Conservation (phyloP, 2,888 invertebrate genomes). For the Apocheima hispidaria region DNA sequence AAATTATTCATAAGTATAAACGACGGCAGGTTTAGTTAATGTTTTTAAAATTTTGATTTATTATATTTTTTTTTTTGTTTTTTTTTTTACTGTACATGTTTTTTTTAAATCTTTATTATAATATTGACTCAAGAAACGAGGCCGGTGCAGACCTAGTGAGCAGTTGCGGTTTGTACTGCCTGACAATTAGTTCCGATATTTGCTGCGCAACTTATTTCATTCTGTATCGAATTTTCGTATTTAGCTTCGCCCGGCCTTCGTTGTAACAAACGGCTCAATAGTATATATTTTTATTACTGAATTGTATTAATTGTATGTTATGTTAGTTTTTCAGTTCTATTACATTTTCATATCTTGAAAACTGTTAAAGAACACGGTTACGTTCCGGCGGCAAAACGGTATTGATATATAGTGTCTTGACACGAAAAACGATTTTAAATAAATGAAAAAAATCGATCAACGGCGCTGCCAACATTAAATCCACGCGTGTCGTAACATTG, state of each 20-base stretch:
- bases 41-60: not conserved
- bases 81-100: not conserved
- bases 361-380: not conserved
- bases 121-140: not conserved
- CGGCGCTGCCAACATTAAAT: too few species aligned
- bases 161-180: not conserved
- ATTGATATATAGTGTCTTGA: not conserved
- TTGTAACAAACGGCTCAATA: not conserved
- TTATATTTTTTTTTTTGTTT: not conserved
- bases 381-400: not conserved
- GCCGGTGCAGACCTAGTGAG: not conserved
- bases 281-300: not conserved
- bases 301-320: not conserved
- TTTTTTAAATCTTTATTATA: not conserved
- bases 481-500: too few species aligned
- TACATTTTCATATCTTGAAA: not conserved
- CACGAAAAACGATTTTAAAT: too few species aligned
- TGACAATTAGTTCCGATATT: not conserved
- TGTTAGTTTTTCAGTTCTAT: not conserved
- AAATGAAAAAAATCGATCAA: too few species aligned
- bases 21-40: too few species aligned
- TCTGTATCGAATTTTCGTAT: not conserved
- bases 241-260: not conserved
- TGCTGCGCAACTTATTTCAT: not conserved
- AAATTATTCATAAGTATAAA: not conserved